Evolutionary conservation across 2,888 invertebrate species (phyloP), one percentile per base, ranked within the genome.

Genomic region (Hydriomena furcata): DNA sequence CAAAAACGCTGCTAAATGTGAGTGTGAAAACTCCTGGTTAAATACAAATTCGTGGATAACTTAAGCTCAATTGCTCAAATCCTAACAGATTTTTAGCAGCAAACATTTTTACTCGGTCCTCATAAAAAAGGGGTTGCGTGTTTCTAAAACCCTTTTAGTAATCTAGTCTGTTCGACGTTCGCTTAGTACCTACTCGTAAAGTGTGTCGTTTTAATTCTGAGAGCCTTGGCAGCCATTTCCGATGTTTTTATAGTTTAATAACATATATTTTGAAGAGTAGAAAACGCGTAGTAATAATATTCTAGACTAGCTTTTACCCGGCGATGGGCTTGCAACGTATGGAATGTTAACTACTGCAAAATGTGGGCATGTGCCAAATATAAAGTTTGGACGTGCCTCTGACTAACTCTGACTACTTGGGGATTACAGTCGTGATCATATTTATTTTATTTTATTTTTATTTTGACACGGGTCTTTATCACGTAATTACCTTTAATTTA

Each of bases 291-390:
- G 52, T 52, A 50, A 52, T 23, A 44, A 7, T 13, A 49, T 55
- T 36, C 36, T 46, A 49, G 47, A 43, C 31, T 23, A 52, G 34
- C 76, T 80, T 79, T 75, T 76, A 73, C 67, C 73, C 65, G 67
- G 73, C 68, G 76, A 79, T 76, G 65, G 63, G 63, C 71, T 60
- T 71, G 53, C 68, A 41, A 55, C 59, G 69, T n/a, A n/a, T n/a
- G n/a, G n/a, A n/a, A n/a, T n/a, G n/a, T n/a, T n/a, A n/a, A n/a
- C n/a, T n/a, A n/a, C n/a, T n/a, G n/a, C n/a, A n/a, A n/a, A n/a
- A n/a, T n/a, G n/a, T n/a, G n/a, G n/a, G n/a, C n/a, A n/a, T n/a
- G n/a, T n/a, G n/a, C n/a, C n/a, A n/a, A n/a, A n/a, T n/a, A n/a
- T n/a, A n/a, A n/a, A n/a, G n/a, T n/a, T n/a, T n/a, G n/a, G n/a